phyloP scores from a whole-genome alignment of 2,113 vertebrate genomes.

The Sterna hirundo region DNA sequence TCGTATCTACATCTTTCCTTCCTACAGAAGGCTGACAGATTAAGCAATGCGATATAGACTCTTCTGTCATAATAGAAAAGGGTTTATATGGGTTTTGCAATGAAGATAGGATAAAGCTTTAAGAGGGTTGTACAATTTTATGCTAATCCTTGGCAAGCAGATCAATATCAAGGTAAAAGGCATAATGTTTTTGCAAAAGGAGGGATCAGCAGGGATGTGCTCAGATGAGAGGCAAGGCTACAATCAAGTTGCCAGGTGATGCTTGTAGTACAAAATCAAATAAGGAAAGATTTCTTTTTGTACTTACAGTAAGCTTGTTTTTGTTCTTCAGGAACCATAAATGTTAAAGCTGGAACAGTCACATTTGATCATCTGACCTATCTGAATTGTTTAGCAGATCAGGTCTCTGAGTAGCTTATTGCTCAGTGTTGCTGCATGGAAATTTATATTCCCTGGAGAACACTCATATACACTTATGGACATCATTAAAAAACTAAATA shows the following conservation, averaged over 20 bases:
- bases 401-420: background rate
- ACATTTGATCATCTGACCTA: background rate
- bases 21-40: constrained; percentile 37
- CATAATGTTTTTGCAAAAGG: constrained; percentile 13
- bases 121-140: constrained; percentile 12
- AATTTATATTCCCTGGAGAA: constrained; percentile 5
- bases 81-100: constrained; percentile 21
- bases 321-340: background rate
- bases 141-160: constrained; percentile 35
- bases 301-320: background rate
- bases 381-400: background rate
- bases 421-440: background rate
- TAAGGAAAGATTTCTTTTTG: background rate
- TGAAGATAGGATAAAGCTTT: constrained; percentile 35
- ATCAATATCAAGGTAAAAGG: constrained; percentile 36
- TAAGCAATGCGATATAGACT: background rate
- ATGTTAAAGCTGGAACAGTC: background rate
- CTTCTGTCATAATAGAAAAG: constrained; percentile 33
- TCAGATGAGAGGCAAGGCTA: background rate
- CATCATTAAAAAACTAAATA: constrained; percentile 33
- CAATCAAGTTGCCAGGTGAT: constrained; percentile 7
- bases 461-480: background rate
- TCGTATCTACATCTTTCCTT: constrained; percentile 29
- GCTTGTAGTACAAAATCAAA: constrained; percentile 4
- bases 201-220: background rate